Evolutionary conservation across 2,888 invertebrate species (phyloP), one percentile per base, ranked within the genome.

Genomic region (Cacoxenus indagator): DNA sequence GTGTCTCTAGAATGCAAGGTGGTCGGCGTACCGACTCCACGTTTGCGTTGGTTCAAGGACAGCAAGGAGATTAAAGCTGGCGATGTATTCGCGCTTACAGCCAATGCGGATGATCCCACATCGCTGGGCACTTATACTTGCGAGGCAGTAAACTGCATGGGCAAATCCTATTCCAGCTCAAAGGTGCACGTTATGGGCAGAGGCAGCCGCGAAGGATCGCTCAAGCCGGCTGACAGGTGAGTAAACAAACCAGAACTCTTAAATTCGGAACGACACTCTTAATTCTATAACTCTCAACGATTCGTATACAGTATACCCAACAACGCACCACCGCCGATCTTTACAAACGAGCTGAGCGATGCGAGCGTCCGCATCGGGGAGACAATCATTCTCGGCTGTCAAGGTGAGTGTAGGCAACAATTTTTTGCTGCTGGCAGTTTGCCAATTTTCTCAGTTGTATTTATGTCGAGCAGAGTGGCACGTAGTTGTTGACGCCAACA

Each of bases 1-100:
- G 97, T 97, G 11, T 95, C 95, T 0, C 89, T 97, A 73, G 96
- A 96, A 87, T 97, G 97, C 87, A 96, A 96, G 87, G 96, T 96
- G 22, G 92, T 96, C 65, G 96, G 96, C 17, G 94, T 95, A n/a
- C 96, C 96, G 1, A 95, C 95, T 0, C 94, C 95, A 0, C 90
- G 92, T 22, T 85, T 94, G 68, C 90, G 92, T 70, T 93, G 93
- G 93, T 94, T 92, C 86, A 94, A 96, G 90, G 96, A 96, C 87
- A 93, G 94, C 70, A 92, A 93, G 73, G 95, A 95, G 87, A 96
- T 96, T 75, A 94, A 94, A 86, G 95, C 96, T 0, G 96, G 96
- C 0, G 96, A 96, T 85, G 94, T 96, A 31, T 96, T 96, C 84
- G 96, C 96, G 0, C 89, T 96, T 57, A 95, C 95, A 0, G 95